phyloP scores from a whole-genome alignment of 1,140 invertebrate species.

The Drosophila teissieri region DNA sequence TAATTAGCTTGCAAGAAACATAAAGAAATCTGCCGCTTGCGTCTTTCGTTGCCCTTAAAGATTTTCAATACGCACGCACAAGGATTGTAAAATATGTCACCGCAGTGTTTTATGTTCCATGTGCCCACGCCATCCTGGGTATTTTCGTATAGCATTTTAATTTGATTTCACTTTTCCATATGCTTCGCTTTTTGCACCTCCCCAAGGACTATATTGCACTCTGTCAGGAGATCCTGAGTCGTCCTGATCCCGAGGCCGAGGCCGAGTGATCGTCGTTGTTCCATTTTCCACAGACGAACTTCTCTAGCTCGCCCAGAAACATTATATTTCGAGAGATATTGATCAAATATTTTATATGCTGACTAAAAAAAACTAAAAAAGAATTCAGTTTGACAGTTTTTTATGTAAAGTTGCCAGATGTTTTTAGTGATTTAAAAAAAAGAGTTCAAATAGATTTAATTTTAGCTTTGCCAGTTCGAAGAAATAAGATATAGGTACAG shows the following conservation, averaged over 20 bases:
- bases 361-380: neutral
- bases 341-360: neutral
- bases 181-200: conserved; percentile 29
- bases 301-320: neutral
- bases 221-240: conserved; percentile 83
- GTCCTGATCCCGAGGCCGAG: conserved; percentile 81
- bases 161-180: conserved; percentile 30
- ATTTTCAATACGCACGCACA: neutral
- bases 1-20: too few relatives aligned
- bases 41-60: neutral
- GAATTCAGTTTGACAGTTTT: neutral
- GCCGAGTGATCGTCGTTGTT: conserved; percentile 49
- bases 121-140: neutral
- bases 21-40: neutral
- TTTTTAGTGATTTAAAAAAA: neutral
- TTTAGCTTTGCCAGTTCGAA: too few relatives aligned
- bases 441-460: too few relatives aligned
- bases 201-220: conserved; percentile 82
- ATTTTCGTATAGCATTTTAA: conserved; percentile 3
- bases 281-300: conserved; percentile 19
- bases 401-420: neutral
- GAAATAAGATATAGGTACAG: neutral
- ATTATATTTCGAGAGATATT: neutral
- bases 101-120: conserved; percentile 27
- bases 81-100: conserved; percentile 2